A percentile compares a stretch with the other conserved stretches of the same genome.
Conservation (phyloP, 2,113 vertebrate species). For the Oostethus manadensis region DNA sequence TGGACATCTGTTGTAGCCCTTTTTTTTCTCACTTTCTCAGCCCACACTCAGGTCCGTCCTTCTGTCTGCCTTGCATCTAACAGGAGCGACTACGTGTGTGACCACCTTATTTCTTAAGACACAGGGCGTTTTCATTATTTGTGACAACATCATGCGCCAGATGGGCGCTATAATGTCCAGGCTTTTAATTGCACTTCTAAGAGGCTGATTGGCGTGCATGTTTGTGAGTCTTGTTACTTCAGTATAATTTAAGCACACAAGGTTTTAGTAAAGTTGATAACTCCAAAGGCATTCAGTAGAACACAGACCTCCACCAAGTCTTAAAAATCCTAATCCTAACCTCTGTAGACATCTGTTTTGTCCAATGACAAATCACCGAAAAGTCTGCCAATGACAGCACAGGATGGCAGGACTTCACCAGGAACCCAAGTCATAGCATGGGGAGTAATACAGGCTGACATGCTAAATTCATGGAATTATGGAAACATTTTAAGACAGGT, state of each 20-base stretch:
- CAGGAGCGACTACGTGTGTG: slow-evolving; percentile 5
- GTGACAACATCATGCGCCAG: slow-evolving; percentile 40
- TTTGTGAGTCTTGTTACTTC: slow-evolving; percentile 16
- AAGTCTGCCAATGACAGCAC: too few species aligned
- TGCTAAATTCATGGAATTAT: too few species aligned
- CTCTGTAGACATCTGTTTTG: too few species aligned
- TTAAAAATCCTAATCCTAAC: too few species aligned
- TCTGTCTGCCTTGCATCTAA: slow-evolving; percentile 34
- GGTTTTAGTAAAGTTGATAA: slow-evolving; percentile 23
- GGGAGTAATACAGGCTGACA: too few species aligned
- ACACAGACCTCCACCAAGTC: not conserved
- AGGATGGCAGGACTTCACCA: too few species aligned
- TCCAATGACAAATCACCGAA: too few species aligned
- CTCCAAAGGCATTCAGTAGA: not conserved
- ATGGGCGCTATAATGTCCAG: slow-evolving; percentile 46
- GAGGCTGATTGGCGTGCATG: slow-evolving; percentile 32
- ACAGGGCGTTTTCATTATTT: slow-evolving; percentile 5
- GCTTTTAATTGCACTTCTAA: slow-evolving; percentile 49
- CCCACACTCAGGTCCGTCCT: slow-evolving; percentile 42
- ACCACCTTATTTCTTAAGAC: slow-evolving; percentile 20
- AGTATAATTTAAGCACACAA: slow-evolving; percentile 15
- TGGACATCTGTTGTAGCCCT: slow-evolving; percentile 47
- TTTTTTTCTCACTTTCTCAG: slow-evolving; percentile 19
- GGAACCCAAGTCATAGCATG: too few species aligned
- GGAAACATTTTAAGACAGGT: too few species aligned